phyloP scores from a whole-genome alignment of 2,797 vertebrate species.

The Scolopax bukidnonensis region DNA sequence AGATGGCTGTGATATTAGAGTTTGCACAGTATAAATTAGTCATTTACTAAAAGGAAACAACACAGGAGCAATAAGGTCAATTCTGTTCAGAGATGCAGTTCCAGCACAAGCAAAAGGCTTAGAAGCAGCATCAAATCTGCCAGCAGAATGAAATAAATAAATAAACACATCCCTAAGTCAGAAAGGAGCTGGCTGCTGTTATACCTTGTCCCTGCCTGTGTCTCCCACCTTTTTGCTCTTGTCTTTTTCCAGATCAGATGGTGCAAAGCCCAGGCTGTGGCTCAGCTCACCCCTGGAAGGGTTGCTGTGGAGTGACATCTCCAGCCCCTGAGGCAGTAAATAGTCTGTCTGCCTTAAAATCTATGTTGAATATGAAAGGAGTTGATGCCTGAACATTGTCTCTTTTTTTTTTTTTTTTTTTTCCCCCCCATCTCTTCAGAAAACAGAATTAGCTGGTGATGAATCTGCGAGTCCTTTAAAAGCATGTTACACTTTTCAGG shows the following conservation, averaged over 20 bases:
- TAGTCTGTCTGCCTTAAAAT: neutral
- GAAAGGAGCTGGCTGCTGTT: neutral
- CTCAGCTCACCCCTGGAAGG: neutral
- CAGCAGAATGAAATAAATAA: neutral
- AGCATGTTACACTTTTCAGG: neutral
- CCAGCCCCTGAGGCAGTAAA: accelerated
- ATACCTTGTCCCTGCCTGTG: neutral
- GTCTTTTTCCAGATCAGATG: neutral
- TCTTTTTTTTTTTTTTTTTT: neutral
- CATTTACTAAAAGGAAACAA: conserved; percentile 10
- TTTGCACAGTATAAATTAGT: neutral
- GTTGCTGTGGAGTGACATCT: accelerated
- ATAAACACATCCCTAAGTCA: neutral
- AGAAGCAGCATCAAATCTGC: neutral
- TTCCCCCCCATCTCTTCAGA: neutral
- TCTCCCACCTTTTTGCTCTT: neutral
- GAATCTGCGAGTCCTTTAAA: neutral
- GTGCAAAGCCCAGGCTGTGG: neutral
- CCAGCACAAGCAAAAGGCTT: neutral
- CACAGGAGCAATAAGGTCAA: accelerated
- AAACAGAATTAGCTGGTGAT: neutral
- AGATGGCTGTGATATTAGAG: neutral
- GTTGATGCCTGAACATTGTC: neutral
- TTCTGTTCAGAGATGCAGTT: neutral
- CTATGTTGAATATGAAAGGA: neutral